Base-by-base conservation (phyloP, 2,113 vertebrate species). In the Peromyscus californicus region DNA sequence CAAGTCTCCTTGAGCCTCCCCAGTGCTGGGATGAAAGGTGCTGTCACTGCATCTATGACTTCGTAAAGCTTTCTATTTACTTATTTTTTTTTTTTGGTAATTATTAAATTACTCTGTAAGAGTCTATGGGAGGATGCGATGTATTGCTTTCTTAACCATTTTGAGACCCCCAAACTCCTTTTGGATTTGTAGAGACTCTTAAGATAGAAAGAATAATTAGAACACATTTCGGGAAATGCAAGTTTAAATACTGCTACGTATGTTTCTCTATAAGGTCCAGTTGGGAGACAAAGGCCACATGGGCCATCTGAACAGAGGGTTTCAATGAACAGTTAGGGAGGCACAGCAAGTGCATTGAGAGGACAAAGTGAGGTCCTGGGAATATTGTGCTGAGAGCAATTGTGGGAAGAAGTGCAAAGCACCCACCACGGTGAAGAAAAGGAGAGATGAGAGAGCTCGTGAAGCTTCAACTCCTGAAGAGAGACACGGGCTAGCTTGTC, bases 141-240 rank as follows among this genome's bases (percentile, higher is more conserved):
- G 31, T 4, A 3, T 65, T 79, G 13, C 76, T 94, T 87, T 17
- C n/a, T 31, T 93, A 87, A 69, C 3, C 7, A 90, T 93, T 90
- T 92, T 80, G n/a, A 92, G 70, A 42, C 93, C 29, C 39, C 42
- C 63, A 93, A 84, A 95, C 4, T 3, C 54, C 84, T 54, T 96
- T 63, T 96, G 5, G 90, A 11, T 59, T 67, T 87, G 36, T 86
- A 91, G 33, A 74, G 7, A 79, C 48, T 70, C 39, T 74, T 61
- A 59, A 1, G 65, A 12, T 29, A 84, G 51, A 90, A 63, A 48
- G 74, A 94, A 70, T 85, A 88, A 48, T 76, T 65, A 93, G 36
- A 86, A 84, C 26, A 54, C 72, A 45, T 70, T 80, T 85, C 36
- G 21, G 48, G 31, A 90, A 96, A 59, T 59, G 39, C 33, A 87